A percentile compares a stretch with the other conserved stretches of the same genome.
phyloP scores from a whole-genome alignment of 2,888 invertebrate species.

The Carterocephalus palaemon region DNA sequence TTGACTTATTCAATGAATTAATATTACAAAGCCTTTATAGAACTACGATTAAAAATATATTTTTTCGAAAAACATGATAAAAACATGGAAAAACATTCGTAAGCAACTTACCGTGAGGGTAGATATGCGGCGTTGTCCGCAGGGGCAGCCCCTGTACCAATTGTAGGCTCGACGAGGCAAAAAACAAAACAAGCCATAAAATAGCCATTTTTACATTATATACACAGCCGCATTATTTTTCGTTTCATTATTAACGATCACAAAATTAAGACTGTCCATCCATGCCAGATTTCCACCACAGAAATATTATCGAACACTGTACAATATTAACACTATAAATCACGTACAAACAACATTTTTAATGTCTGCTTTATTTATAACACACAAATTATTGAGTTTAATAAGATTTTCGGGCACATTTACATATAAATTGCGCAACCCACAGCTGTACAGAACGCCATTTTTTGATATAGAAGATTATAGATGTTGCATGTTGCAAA shows the following conservation, averaged over 20 bases:
- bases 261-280: constrained; percentile 76
- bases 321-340: constrained; percentile 47
- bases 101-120: constrained; percentile 72
- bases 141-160: constrained; percentile 67
- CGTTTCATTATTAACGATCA: constrained; percentile 73
- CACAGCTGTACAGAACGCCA: constrained; percentile 76
- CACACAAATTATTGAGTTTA: constrained; percentile 51
- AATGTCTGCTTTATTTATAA: constrained; percentile 46
- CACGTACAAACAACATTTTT: constrained; percentile 51
- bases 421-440: constrained; percentile 78
- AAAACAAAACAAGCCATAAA: constrained; percentile 72
- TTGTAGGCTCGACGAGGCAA: constrained; percentile 67
- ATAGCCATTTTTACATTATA: constrained; percentile 73
- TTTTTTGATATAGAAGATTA: constrained; percentile 62
- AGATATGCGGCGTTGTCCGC: constrained; percentile 67
- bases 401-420: constrained; percentile 65
- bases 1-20: too few species aligned
- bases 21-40: too few species aligned
- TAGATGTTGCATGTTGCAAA: constrained; percentile 44
- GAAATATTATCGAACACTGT: constrained; percentile 49
- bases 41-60: too few species aligned
- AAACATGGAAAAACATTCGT: neutral
- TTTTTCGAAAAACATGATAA: constrained; percentile 9
- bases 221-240: constrained; percentile 68
- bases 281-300: constrained; percentile 65